These are phyloP conservation scores for Bubo bubo DNA, from an alignment of 2,113 vertebrate genomes.

Conservation along the genomic window DNA sequence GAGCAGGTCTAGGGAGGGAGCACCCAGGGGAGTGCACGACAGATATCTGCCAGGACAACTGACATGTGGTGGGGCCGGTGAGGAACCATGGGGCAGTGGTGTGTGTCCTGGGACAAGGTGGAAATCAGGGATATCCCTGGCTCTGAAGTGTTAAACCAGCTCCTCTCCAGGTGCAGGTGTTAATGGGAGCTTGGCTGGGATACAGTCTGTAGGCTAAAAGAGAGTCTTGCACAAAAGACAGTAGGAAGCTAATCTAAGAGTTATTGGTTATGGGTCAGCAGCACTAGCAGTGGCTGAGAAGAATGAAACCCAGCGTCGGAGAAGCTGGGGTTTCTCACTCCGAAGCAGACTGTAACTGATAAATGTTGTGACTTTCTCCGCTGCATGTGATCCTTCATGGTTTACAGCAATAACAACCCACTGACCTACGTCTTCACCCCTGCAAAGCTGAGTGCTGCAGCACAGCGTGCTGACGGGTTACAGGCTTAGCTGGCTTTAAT, in stretches of 20 bases:
- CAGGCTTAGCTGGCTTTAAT: background rate
- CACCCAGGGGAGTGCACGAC: accelerated
- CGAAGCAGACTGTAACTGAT: background rate
- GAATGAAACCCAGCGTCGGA: accelerated
- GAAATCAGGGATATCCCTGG: background rate
- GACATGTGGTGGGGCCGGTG: accelerated
- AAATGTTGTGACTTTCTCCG: background rate
- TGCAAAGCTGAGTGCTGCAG: background rate
- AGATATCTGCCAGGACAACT: background rate
- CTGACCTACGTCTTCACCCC: background rate
- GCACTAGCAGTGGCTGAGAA: background rate
- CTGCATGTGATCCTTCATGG: background rate
- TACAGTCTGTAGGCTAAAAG: background rate
- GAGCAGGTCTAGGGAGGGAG: background rate
- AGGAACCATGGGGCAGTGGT: accelerated
- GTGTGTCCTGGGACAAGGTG: background rate
- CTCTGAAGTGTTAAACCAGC: background rate
- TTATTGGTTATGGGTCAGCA: background rate
- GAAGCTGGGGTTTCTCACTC: background rate
- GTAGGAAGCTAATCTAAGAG: background rate
- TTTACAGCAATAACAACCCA: background rate
- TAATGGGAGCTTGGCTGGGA: background rate
- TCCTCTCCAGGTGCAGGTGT: background rate
- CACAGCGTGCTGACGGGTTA: accelerated
- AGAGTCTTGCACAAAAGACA: accelerated